Percentiles rank a stretch among this genome's conserved stretches.
Evolutionary conservation across 2,113 vertebrate genomes (phyloP).

Genomic region (Bubalus kerabau): DNA sequence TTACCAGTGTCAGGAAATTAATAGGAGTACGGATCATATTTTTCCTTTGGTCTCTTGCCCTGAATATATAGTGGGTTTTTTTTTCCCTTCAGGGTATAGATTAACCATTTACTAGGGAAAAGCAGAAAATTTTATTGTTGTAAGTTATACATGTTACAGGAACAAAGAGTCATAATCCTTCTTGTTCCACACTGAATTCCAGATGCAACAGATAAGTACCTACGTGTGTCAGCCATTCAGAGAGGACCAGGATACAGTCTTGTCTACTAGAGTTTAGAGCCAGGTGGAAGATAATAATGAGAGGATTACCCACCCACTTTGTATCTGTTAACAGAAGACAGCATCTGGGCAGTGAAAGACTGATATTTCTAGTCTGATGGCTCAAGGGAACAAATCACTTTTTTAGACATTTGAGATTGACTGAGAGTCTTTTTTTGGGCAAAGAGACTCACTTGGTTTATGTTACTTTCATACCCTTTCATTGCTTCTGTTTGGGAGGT

Average conservation of each 20-base stretch:
- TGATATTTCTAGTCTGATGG: neutral
- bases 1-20: neutral
- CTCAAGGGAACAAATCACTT: constrained; percentile 1
- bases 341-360: neutral
- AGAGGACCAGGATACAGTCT: neutral
- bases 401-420: neutral
- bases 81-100: neutral
- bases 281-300: neutral
- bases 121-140: neutral
- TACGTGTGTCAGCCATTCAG: neutral
- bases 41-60: neutral
- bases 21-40: neutral
- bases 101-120: neutral
- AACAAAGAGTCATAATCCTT: neutral
- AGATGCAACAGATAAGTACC: neutral
- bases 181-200: neutral
- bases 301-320: neutral
- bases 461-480: neutral
- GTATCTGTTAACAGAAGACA: neutral
- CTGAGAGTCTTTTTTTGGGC: neutral
- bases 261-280: neutral
- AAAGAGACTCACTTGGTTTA: neutral
- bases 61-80: neutral
- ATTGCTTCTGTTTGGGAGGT: neutral
- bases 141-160: neutral